phyloP scores from a whole-genome alignment of 2,888 invertebrate species.

The Parnassius orleans region DNA sequence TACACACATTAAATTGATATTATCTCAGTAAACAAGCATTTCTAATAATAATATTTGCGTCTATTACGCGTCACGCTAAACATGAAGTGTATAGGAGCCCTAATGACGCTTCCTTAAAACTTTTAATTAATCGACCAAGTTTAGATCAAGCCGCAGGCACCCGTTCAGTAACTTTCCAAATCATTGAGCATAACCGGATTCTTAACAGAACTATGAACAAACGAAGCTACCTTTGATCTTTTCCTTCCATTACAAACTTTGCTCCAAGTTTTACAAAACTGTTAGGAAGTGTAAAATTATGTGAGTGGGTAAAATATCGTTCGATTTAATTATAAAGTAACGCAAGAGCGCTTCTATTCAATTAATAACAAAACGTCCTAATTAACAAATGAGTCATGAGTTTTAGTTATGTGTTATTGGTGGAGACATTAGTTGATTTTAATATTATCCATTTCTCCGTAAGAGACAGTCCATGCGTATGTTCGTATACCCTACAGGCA shows the following conservation, averaged over 20 bases:
- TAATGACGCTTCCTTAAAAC: background rate
- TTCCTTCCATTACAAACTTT: conserved; percentile 11
- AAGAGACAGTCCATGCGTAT: too few species aligned
- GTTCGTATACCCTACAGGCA: too few species aligned
- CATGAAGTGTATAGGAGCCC: background rate
- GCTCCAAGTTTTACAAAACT: conserved; percentile 6
- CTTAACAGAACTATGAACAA: conserved; percentile 47
- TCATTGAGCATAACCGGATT: conserved; percentile 55
- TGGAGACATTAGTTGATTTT: too few species aligned
- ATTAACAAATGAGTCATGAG: too few species aligned
- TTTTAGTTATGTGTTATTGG: too few species aligned
- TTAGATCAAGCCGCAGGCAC: conserved; percentile 40
- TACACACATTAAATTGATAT: too few species aligned
- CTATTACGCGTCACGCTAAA: background rate
- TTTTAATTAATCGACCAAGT: conserved; percentile 55
- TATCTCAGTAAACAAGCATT: too few species aligned
- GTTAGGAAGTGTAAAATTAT: conserved; percentile 11
- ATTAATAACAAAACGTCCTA: conserved; percentile 46
- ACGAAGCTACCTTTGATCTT: conserved; percentile 22
- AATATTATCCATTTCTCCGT: too few species aligned
- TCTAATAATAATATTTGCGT: too few species aligned
- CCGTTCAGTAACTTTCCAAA: conserved; percentile 51
- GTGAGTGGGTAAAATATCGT: background rate
- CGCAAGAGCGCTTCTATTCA: conserved; percentile 35
- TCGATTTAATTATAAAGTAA: too few species aligned